Base-by-base conservation (phyloP, 2,888 invertebrate species). In the Steinernema scapterisci region DNA sequence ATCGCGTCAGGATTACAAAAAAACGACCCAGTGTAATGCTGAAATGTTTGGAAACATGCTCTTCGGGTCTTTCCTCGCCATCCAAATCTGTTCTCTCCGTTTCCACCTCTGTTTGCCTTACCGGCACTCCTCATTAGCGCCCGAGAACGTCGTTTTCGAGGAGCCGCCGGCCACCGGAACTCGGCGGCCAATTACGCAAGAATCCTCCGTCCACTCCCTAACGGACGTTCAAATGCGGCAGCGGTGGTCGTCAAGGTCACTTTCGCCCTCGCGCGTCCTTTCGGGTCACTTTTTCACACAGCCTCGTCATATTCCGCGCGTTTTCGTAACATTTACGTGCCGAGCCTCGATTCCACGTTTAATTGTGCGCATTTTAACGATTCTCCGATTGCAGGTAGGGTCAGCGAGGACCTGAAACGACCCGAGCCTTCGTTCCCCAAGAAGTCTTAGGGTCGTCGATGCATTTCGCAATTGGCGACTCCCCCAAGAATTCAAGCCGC, bases 221-320 rank as follows among this genome's bases (percentile, higher is more conserved):
- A 48, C n/a, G 48, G n/a, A 19, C 48, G 48, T 19, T 16, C 48
- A 16, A 48, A 48, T 16, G 48, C 16, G 48, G 45, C n/a, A n/a
- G n/a, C n/a, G n/a, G n/a, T n/a, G n/a, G 48, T 19, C n/a, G 19
- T 48, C 48, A 48, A 48, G 48, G 48, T 48, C 48, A 48, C 48
- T 48, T 48, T 48, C 48, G 48, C 48, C 48, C 48, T 48, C 48
- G 48, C 48, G 16, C 48, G 48, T 19, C 48, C 48, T 48, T 48
- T 48, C 48, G 48, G 48, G 48, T 48, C 19, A 48, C 48, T 48
- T 48, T 48, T 48, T 48, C 48, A 48, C 48, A 19, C 48, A 16
- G 48, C 48, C 48, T n/a, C 13, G n/a, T n/a, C 19, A n/a, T 48
- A 19, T 48, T n/a, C 48, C 48, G 48, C 48, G 25, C 21, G 54